Evolutionary conservation across 2,888 invertebrate species (phyloP), one percentile per base, ranked within the genome.

Genomic region (Pseudolycoriella hygida): DNA sequence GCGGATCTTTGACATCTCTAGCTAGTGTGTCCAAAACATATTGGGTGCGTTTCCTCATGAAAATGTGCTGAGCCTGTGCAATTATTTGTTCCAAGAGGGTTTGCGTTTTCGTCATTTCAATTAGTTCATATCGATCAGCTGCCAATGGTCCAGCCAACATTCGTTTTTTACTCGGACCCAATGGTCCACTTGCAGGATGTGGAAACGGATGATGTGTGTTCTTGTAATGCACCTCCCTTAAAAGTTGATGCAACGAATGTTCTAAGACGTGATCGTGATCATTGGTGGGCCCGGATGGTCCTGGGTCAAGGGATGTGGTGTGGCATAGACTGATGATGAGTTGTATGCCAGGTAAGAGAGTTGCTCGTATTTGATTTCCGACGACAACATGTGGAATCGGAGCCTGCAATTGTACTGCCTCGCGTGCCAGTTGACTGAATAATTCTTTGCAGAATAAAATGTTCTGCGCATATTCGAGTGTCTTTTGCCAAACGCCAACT

Each of bases 241-340:
- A 68, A 47, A 96, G 67, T 63, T 96, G 96, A 66, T 96, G 94
- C 47, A 96, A 67, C 0, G 93, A 93, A 61, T 96, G 96, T 60
- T 96, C 94, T 51, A 96, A 65, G n/a, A 96, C 94, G 60, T 92
- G 92, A 66, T 94, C 92, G 59, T 94, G 93, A 55, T 92, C 92
- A 45, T 62, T 64, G 17, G 73, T 72, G 49, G 63, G 64, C 1
- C 61, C 63, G 3, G 62, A 54, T 32, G 60, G 62, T 4, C 52
- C 60, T 0, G 74, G 72, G 56, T 76, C 64, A 37, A 60, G 60
- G 17, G 75, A 74, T 3, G 79, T 78, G 43, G 88, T 87, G 61
- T 94, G 94, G 57, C 92, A 88, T 2, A 96, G 67, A 0, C 89
- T 86, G 48, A 94, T 92, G 34, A 89, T 80, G 17, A 96, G 66